Evolutionary conservation across 1,140 invertebrate genomes (phyloP).

Genomic region (Agraylea sexmaculata): DNA sequence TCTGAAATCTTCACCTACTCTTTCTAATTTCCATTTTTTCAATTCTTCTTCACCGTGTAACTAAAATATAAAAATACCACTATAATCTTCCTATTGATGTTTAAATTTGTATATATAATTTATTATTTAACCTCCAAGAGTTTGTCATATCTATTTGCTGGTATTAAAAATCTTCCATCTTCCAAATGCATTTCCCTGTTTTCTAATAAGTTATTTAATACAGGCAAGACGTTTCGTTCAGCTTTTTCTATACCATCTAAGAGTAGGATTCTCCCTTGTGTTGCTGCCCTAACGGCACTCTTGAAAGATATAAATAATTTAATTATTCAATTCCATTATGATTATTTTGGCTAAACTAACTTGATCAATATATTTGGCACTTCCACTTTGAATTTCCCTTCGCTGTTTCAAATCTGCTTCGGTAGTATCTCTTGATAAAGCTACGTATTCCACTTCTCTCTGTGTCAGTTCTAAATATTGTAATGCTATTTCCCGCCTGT

Average conservation of each 20-base stretch:
- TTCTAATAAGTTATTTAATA: slow-evolving; percentile 97
- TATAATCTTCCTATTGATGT: background rate
- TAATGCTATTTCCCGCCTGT: slow-evolving; percentile 61
- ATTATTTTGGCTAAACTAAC: slow-evolving; percentile 43
- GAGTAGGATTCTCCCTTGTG: slow-evolving; percentile 79
- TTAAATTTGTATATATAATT: slow-evolving; percentile 11
- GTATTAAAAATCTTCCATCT: slow-evolving; percentile 88
- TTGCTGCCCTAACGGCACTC: slow-evolving; percentile 84
- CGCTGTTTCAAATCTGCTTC: slow-evolving; percentile 94
- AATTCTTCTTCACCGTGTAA: slow-evolving; percentile 67
- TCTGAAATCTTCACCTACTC: slow-evolving; percentile 84
- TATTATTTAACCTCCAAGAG: slow-evolving; percentile 56
- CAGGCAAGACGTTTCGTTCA: slow-evolving; percentile 91
- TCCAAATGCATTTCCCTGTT: slow-evolving; percentile 98
- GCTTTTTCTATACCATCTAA: slow-evolving; percentile 96
- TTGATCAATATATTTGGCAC: slow-evolving; percentile 89
- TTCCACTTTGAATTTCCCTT: slow-evolving; percentile 78
- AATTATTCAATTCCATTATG: too few relatives aligned
- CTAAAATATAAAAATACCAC: slow-evolving; percentile 37
- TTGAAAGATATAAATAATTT: slow-evolving; percentile 24
- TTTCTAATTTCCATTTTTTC: slow-evolving; percentile 73
- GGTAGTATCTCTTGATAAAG: slow-evolving; percentile 89
- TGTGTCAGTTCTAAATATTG: slow-evolving; percentile 81
- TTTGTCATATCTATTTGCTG: slow-evolving; percentile 81
- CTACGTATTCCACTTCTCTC: slow-evolving; percentile 85